Base-by-base conservation (phyloP, 2,888 invertebrate species). In the Oscheius sp. region DNA sequence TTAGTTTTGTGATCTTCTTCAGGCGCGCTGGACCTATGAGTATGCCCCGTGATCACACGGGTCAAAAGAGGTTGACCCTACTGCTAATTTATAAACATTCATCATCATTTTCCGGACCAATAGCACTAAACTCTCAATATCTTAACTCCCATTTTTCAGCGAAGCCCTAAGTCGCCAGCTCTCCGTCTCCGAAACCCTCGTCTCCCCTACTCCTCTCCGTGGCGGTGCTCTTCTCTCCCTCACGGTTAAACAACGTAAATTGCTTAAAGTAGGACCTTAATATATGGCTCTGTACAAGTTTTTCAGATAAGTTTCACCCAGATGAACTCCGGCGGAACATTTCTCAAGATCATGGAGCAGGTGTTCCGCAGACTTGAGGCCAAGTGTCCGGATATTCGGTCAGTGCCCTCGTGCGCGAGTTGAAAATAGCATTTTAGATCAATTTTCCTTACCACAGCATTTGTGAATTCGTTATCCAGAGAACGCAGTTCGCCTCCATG, bases 301-400 rank as follows among this genome's bases (percentile, higher is more conserved):
- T 78, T 82, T 74, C 75, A 81, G 81, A 70, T 76, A 62, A 79
- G 78, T 59, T 80, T 81, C 72, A 68, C 71, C 29, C 71, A 76
- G 13, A 75, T 83, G 68, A 83, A 83, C 47, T 77, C 79, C 10
- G 78, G 80, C 10, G 81, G 80, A 3, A 79, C 81, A 7, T 83
- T 81, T 51, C 59, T 81, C 32, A 81, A 81, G 60, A 58, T 83
- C 32, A 80, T 83, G 80, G 83, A 83, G 51, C 81, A 83, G 62
- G 79, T 83, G 2, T 83, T 83, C 63, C 74, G 83, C 11, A 53
- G 81, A 10, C 75, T 83, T 5, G 83, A 83, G 59, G 71, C 66
- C 21, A 81, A 81, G 62, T 81, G 76, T 63, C 80, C 83, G 5
- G 83, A 83, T 77, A 83, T 83, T 74, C 71, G 82, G 82, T 82